phyloP scores from a whole-genome alignment of 2,888 invertebrate species.

The Lochmaea capreae region DNA sequence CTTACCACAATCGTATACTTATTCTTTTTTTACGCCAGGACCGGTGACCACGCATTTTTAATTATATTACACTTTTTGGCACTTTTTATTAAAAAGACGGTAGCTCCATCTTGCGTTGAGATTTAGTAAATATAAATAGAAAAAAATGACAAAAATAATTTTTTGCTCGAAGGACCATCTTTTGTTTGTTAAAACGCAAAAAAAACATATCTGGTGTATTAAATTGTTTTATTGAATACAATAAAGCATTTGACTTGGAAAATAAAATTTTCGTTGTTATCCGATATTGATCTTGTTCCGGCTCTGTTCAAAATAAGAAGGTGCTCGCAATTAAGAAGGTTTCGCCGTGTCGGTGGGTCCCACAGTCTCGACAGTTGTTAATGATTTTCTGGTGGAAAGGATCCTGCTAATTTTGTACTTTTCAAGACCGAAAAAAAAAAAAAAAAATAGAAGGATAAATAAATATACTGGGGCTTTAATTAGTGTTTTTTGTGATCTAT shows the following conservation, averaged over 20 bases:
- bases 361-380: slow-evolving; percentile 37
- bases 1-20: slow-evolving; percentile 15
- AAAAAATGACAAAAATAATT: too few relatives aligned
- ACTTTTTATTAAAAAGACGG: too few relatives aligned
- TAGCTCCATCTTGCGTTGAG: too few relatives aligned
- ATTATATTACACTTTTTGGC: neutral
- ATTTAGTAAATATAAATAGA: too few relatives aligned
- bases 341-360: slow-evolving; percentile 32
- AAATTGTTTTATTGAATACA: too few relatives aligned
- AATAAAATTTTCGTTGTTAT: too few relatives aligned
- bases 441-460: slow-evolving; percentile 26
- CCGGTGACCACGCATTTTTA: neutral
- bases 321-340: slow-evolving; percentile 50
- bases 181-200: too few relatives aligned
- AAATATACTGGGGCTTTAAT: slow-evolving; percentile 21
- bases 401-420: slow-evolving; percentile 40
- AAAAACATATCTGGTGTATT: too few relatives aligned
- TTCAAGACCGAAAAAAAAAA: slow-evolving; percentile 30
- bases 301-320: slow-evolving; percentile 26
- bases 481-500: slow-evolving; percentile 26
- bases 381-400: slow-evolving; percentile 42
- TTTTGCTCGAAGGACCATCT: too few relatives aligned
- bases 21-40: neutral
- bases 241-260: too few relatives aligned
- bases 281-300: neutral